Percentiles rank a stretch among this genome's conserved stretches.
phyloP scores from a whole-genome alignment of 2,888 invertebrate genomes.

The Sicus ferrugineus region DNA sequence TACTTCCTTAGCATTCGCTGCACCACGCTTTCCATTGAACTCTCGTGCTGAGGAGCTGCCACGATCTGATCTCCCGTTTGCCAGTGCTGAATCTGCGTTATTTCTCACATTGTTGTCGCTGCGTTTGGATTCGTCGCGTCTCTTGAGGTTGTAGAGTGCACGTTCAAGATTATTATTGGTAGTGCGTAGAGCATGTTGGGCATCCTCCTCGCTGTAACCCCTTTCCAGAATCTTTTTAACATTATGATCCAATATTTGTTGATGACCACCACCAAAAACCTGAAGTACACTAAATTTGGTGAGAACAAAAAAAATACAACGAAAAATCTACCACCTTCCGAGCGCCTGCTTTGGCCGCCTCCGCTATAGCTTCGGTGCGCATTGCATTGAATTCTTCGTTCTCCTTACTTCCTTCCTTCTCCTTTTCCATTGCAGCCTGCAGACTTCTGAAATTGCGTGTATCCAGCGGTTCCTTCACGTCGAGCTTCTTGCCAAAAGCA shows the following conservation, averaged over 20 bases:
- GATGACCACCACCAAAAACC: conserved; percentile 73
- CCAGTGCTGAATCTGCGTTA: conserved; percentile 36
- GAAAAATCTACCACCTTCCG: conserved; percentile 65
- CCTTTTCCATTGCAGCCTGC: conserved; percentile 63
- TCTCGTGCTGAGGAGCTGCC: conserved; percentile 47
- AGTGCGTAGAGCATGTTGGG: conserved; percentile 75
- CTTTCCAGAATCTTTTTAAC: conserved; percentile 82
- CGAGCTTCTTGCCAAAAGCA: conserved; percentile 83
- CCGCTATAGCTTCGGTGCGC: conserved; percentile 88
- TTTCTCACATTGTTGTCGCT: conserved; percentile 36
- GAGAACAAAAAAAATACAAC: neutral
- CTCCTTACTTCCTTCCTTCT: conserved; percentile 67
- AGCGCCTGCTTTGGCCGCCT: conserved; percentile 75
- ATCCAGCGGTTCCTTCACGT: conserved; percentile 64
- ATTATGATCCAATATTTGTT: conserved; percentile 76
- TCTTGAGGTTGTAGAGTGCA: conserved; percentile 74
- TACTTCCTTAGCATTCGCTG: conserved; percentile 66
- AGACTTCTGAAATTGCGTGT: conserved; percentile 78
- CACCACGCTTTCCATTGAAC: conserved; percentile 59
- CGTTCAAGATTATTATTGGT: conserved; percentile 78
- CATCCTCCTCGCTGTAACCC: conserved; percentile 80
- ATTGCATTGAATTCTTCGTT: conserved; percentile 89
- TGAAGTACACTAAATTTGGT: conserved; percentile 27
- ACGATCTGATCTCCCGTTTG: conserved; percentile 15
- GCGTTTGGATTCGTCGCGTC: conserved; percentile 66